Percentiles rank a stretch among this genome's conserved stretches.
Conservation (phyloP, 2,113 vertebrate genomes). For the Hystrix brachyura region DNA sequence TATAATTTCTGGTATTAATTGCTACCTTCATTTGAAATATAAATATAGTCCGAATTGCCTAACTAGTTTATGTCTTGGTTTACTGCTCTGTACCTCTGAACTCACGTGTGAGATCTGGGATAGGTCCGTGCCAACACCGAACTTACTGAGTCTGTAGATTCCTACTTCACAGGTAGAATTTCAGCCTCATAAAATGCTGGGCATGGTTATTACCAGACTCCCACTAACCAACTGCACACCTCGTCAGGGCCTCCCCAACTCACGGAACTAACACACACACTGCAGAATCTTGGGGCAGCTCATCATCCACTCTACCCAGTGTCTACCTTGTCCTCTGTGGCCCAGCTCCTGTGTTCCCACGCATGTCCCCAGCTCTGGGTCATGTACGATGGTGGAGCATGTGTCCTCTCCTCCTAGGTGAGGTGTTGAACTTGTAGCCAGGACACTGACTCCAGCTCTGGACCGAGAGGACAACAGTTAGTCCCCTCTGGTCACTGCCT, state of each 20-base stretch:
- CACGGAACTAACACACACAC: background rate
- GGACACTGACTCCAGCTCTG: background rate
- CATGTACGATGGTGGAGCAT: background rate
- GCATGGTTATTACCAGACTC: background rate
- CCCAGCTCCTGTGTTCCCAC: background rate
- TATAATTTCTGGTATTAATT: background rate
- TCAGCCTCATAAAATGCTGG: background rate
- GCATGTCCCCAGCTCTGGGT: background rate
- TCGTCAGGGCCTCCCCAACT: too few species aligned
- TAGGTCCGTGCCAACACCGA: fast-evolving
- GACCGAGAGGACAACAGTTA: background rate
- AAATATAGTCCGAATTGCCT: background rate
- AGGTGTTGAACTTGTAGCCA: background rate
- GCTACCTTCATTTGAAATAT: background rate
- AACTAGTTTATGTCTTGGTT: background rate
- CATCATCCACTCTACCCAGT: background rate
- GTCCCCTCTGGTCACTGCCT: background rate
- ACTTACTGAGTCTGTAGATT: background rate
- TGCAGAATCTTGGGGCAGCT: background rate
- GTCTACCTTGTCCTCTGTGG: background rate
- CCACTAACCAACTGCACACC: background rate
- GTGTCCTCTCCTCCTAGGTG: background rate
- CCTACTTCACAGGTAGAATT: background rate
- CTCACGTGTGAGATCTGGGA: background rate
- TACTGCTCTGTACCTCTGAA: too few species aligned